Base-by-base conservation (phyloP, 2,888 invertebrate species). In the Metallyticus violacea region DNA sequence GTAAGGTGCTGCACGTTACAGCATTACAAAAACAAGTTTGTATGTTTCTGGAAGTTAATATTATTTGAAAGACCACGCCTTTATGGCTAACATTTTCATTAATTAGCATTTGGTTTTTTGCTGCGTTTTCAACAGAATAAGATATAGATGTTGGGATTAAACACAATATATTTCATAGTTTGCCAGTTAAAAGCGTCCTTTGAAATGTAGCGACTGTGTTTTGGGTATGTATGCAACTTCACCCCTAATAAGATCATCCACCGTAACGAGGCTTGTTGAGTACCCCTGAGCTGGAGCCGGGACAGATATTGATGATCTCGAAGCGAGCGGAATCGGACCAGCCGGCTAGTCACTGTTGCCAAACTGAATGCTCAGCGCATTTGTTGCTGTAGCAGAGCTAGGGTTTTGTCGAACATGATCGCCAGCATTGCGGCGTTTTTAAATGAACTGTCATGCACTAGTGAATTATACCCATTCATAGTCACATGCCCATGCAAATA, bases 231-330 rank as follows among this genome's bases (percentile, higher is more conserved):
- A 62, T 62, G 40, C 40, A 62, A 62, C 40, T 62, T 62, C 40
- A 62, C 40, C 40, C 40, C 40, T 62, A 62, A 62, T 62, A 62
- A 62, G 40, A 62, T 62, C 40, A 62, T 62, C 40, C 40, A 62
- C 40, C 40, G 40, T 62, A 62, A 62, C 40, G 40, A 62, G 40
- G 15, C 40, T 62, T 62, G 40, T 83, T 83, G 77, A 83, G 77
- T 77, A 83, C 83, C 83, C 83, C 83, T 83, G 26, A 83, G 77
- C 77, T 76, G 77, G 77, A 83, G 83, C 83, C 76, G 83, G 83
- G 83, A 83, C 83, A 83, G 83, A 77, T 83, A 83, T 83, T 83
- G 83, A 83, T 83, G 83, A 83, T 83, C 83, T 83, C 83, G 83
- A 83, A 83, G 83, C 83, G 83, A 29, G 77, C 81, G 81, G 81